A percentile compares a stretch with the other conserved stretches of the same genome.
Conservation (phyloP, 2,797 vertebrate genomes). For the Taeniopygia guttata region DNA sequence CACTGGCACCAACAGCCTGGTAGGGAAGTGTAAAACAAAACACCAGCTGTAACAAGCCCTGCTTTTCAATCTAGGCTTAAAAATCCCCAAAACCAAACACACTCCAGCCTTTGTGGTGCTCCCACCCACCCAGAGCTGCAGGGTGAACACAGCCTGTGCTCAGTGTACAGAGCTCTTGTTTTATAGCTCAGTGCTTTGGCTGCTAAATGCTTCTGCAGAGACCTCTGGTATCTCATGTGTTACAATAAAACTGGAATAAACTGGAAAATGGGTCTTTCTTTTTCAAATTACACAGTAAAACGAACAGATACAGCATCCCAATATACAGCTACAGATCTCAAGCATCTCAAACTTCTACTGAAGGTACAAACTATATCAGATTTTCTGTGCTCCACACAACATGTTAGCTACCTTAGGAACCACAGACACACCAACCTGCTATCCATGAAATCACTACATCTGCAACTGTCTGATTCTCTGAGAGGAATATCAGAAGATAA, state of each 20-base stretch:
- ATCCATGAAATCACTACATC: not conserved
- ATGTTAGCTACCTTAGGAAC: rapidly evolving
- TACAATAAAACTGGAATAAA: not conserved
- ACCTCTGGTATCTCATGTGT: not conserved
- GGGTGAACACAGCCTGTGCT: rapidly evolving
- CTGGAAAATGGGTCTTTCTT: not conserved
- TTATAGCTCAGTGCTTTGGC: not conserved
- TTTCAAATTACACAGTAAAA: not conserved
- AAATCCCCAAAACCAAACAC: not conserved
- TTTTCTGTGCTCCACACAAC: not conserved
- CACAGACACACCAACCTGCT: not conserved
- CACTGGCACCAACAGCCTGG: not conserved
- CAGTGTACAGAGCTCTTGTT: not conserved
- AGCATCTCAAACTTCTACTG: not conserved
- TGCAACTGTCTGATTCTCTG: not conserved
- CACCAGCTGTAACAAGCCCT: not conserved
- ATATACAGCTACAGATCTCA: not conserved
- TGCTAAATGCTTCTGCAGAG: not conserved
- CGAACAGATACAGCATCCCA: not conserved
- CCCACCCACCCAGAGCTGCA: not conserved
- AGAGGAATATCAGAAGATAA: not conserved
- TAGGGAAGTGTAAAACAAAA: not conserved
- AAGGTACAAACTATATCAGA: rapidly evolving
- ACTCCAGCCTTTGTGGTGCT: not conserved
- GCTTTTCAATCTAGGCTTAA: not conserved